These are phyloP conservation scores for Drosophila pruinosa DNA, from an alignment of 1,140 invertebrate genomes.

Conservation along the genomic window DNA sequence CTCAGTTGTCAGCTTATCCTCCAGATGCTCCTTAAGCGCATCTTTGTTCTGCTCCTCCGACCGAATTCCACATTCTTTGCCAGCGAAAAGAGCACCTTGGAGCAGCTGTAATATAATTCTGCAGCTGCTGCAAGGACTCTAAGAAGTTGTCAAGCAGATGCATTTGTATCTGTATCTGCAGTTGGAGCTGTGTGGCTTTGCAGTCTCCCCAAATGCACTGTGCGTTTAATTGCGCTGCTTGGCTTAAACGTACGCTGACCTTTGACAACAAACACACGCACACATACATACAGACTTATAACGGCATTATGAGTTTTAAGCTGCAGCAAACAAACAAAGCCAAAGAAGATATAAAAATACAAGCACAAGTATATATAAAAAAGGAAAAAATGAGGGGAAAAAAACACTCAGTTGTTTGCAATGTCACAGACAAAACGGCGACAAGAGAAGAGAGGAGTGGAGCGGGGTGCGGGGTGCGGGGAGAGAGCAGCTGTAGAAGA, in stretches of 20 bases:
- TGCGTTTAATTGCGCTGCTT: constrained; percentile 78
- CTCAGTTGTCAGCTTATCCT: not conserved
- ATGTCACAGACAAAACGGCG: constrained; percentile 80
- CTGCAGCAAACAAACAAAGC: constrained; percentile 51
- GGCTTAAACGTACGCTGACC: constrained; percentile 79
- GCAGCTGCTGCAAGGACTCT: not conserved
- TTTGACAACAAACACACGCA: constrained; percentile 62
- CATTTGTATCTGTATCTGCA: constrained; percentile 4
- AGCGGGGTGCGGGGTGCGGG: not conserved
- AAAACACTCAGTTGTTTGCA: constrained; percentile 55
- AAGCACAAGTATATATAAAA: constrained; percentile 49
- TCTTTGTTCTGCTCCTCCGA: constrained; percentile 10
- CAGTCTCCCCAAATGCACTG: constrained; percentile 59
- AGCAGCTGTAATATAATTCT: constrained; percentile 2
- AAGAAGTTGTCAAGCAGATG: not conserved
- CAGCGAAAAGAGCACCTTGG: not conserved
- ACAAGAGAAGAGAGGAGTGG: constrained; percentile 34
- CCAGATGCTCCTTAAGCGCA: constrained; percentile 12
- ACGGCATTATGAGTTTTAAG: constrained; percentile 81
- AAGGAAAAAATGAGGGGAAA: constrained; percentile 22
- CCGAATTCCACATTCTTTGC: not conserved
- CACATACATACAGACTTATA: constrained; percentile 66
- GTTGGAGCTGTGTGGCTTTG: not conserved
- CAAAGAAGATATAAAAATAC: constrained; percentile 26
- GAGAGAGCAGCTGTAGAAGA: not conserved